Evolutionary conservation across 1,140 invertebrate genomes (phyloP), one percentile per base, ranked within the genome.

Genomic region (Dreissena polymorpha): DNA sequence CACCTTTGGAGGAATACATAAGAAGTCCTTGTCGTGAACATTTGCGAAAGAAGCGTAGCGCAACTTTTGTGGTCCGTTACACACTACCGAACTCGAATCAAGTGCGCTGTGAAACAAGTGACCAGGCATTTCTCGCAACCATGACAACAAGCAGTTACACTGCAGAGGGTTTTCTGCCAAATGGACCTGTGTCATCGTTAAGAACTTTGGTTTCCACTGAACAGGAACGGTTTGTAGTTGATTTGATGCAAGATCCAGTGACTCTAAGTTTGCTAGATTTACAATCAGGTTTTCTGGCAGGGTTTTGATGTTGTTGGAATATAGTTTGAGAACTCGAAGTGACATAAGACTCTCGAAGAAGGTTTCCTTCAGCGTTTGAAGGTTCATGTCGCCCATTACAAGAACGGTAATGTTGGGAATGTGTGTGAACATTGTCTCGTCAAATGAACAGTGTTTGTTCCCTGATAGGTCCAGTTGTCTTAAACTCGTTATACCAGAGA

Each of bases 1-100:
- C n/a, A 83, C 71, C 39, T 74, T 75, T 60, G 80, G 80, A 16
- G 80, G 80, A 68, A 83, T 83, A 21, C 80, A 83, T 18, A 57
- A 49, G 18, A 74, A 83, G 14, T 83, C 51, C 0, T 57, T 39
- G 39, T 83, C 53, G 39, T 70, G 80, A 57, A 83, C 64, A 39
- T 64, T 74, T 14, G 74, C 60, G 14, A 74, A 83, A 10, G 80
- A 83, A 23, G 55, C 27, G 49, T 53, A 83, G 68, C 29, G 64
- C 16, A 83, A 51, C 8, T 25, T 67, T 7, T 25, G 7, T n/a
- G 80, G 80, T 29, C 80, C 80, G 27, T 74, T 55, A 63, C 80
- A 83, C 6, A 83, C 57, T 39, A 83, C 68, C 29, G 74, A 60
- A 16, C 53, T 74, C 7, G 55, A 57, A 51, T 74, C 72, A 0